Percentiles rank a stretch among this genome's conserved stretches.
phyloP scores from a whole-genome alignment of 2,888 invertebrate species.

The Iselma pallidipennis region DNA sequence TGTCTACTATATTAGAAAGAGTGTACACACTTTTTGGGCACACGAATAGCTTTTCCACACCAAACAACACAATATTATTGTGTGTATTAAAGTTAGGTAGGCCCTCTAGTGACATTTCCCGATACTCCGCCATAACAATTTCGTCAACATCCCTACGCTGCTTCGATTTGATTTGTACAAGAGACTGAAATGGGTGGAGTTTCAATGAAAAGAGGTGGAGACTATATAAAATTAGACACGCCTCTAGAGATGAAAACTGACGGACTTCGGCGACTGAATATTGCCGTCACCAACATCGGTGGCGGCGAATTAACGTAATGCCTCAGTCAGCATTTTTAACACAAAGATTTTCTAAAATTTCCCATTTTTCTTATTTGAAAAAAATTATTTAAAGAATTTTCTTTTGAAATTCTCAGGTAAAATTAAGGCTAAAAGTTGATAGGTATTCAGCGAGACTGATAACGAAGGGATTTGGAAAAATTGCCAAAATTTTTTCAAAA shows the following conservation, averaged over 20 bases:
- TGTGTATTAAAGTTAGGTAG: conserved; percentile 34
- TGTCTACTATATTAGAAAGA: conserved; percentile 32
- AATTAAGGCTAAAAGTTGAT: too few species aligned
- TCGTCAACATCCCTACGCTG: conserved; percentile 30
- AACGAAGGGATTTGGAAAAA: too few species aligned
- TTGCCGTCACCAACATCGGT: not conserved
- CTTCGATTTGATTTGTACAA: conserved; percentile 11
- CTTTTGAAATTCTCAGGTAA: too few species aligned
- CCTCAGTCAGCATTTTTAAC: not conserved
- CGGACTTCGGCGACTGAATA: too few species aligned
- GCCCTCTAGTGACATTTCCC: conserved; percentile 48
- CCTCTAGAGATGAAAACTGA: not conserved
- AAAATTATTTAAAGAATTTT: too few species aligned
- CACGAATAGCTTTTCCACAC: not conserved
- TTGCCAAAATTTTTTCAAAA: too few species aligned
- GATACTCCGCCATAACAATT: conserved; percentile 41
- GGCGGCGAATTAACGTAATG: not conserved
- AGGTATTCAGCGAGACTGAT: too few species aligned
- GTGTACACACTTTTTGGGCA: conserved; percentile 36
- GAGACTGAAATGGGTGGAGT: too few species aligned
- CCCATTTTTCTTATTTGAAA: too few species aligned
- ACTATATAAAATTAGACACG: too few species aligned
- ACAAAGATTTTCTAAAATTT: too few species aligned
- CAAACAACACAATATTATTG: not conserved
- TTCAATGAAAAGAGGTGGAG: not conserved